Evolutionary conservation across 2,888 invertebrate species (phyloP).

Genomic region (Ptilodon capucinus): DNA sequence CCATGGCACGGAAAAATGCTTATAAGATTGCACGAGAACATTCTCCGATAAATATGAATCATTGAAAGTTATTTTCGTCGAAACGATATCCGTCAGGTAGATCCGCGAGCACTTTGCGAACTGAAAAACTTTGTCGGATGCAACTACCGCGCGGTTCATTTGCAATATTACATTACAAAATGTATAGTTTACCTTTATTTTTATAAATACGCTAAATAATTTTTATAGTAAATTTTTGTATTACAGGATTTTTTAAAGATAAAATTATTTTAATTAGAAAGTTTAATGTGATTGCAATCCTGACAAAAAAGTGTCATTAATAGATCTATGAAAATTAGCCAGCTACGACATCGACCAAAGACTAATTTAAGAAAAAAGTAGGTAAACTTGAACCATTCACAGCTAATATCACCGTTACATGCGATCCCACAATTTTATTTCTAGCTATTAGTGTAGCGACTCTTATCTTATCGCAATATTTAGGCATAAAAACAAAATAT

Average conservation of each 20-base stretch:
- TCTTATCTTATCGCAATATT: slow-evolving; percentile 76
- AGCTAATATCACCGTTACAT: slow-evolving; percentile 77
- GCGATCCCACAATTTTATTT: slow-evolving; percentile 79
- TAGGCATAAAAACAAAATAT: slow-evolving; percentile 70
- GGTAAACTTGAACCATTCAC: slow-evolving; percentile 69
- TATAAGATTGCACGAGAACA: neutral
- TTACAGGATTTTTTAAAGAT: too few relatives aligned
- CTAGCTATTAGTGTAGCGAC: slow-evolving; percentile 67
- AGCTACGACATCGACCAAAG: slow-evolving; percentile 52
- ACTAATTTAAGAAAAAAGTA: slow-evolving; percentile 65
- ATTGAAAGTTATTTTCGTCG: slow-evolving; percentile 1
- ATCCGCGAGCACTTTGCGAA: slow-evolving; percentile 17
- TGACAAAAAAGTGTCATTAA: slow-evolving; percentile 5
- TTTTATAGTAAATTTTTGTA: too few relatives aligned
- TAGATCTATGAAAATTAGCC: slow-evolving; percentile 41
- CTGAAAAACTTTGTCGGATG: slow-evolving; percentile 22
- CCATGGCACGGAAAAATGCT: neutral
- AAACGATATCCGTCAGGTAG: slow-evolving; percentile 7
- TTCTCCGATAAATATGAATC: slow-evolving; percentile 1
- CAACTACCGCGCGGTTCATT: slow-evolving; percentile 15
- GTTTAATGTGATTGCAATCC: too few relatives aligned
- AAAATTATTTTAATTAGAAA: too few relatives aligned
- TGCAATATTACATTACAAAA: neutral
- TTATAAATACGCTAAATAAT: too few relatives aligned
- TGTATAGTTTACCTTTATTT: too few relatives aligned